Evolutionary conservation across 2,113 vertebrate genomes (phyloP), one percentile per base, ranked within the genome.

Genomic region (Thymallus thymallus): DNA sequence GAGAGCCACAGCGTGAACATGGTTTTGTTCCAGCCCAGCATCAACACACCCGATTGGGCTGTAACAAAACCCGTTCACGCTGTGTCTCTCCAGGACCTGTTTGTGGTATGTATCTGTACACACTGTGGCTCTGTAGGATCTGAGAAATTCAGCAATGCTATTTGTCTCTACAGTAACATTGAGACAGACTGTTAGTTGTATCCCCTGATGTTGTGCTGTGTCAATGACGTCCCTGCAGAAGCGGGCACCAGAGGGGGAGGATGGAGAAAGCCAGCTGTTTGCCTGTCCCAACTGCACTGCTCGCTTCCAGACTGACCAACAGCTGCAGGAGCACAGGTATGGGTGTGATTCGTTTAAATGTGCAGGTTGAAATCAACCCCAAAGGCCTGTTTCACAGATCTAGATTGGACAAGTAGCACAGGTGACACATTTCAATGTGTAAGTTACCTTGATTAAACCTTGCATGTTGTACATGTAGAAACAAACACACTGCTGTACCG

Each of bases 211-310:
- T 6, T 45, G 65, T 67, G 30, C 16, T 41, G 2, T n/a, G 30
- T 20, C n/a, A 18, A 22, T 35, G 0, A 10, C 30, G 7, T 22
- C 58, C 1, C 18, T 46, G 26, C 30, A 13, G 76, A 48, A 10
- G 29, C 58, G 16, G 68, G 23, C 6, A 76, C 32, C 61, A 67
- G 56, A 5, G 48, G 41, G 13, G 68, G 56, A 5, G 64, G 69
- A 4, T 7, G 76, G 35, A 3, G 71, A 63, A 58, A 9, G 65
- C n/a, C 55, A 35, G 35, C 51, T 81, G 22, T 70, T 80, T 62
- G 84, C 88, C 0, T 95, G 94, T 79, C 90, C 88, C 0, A 90
- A 84, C 35, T 94, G 93, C 26, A 88, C 91, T 2, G 90, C 92
- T 87, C 88, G 87, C 69, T 94, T 94, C 71, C 87, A 90, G 2